A percentile compares a stretch with the other conserved stretches of the same genome.
phyloP scores from a whole-genome alignment of 2,888 invertebrate genomes.

The Standfussiana lucernea region DNA sequence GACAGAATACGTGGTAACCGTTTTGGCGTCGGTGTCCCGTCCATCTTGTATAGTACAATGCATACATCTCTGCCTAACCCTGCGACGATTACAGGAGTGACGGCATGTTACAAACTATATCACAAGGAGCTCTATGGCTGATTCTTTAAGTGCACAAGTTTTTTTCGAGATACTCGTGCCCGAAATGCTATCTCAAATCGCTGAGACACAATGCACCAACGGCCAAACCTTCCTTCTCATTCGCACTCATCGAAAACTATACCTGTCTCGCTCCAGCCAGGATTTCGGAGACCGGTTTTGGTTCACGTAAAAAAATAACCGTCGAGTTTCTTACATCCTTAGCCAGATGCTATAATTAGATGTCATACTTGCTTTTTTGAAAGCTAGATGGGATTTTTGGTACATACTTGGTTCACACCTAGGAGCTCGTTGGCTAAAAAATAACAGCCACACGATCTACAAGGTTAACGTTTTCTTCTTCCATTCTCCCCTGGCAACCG shows the following conservation, averaged over 20 bases:
- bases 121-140: neutral
- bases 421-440: neutral
- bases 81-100: no score
- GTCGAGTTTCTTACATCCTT: constrained; percentile 30
- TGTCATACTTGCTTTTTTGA: neutral
- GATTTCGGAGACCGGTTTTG: constrained; percentile 62
- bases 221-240: constrained; percentile 40
- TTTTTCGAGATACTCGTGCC: neutral
- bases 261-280: constrained; percentile 41
- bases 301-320: constrained; percentile 45
- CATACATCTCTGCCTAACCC: neutral
- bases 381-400: neutral
- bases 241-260: constrained; percentile 14
- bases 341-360: neutral
- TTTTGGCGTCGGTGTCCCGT: no score
- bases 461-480: no score
- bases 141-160: neutral
- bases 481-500: no score
- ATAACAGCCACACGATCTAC: no score
- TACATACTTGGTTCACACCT: neutral
- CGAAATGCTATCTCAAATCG: constrained; percentile 38
- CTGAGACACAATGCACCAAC: constrained; percentile 53
- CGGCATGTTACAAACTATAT: neutral
- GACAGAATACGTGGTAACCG: no score
- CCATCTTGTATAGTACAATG: no score